Evolutionary conservation across 2,113 vertebrate genomes (phyloP).

Genomic region (Dipodomys spectabilis): DNA sequence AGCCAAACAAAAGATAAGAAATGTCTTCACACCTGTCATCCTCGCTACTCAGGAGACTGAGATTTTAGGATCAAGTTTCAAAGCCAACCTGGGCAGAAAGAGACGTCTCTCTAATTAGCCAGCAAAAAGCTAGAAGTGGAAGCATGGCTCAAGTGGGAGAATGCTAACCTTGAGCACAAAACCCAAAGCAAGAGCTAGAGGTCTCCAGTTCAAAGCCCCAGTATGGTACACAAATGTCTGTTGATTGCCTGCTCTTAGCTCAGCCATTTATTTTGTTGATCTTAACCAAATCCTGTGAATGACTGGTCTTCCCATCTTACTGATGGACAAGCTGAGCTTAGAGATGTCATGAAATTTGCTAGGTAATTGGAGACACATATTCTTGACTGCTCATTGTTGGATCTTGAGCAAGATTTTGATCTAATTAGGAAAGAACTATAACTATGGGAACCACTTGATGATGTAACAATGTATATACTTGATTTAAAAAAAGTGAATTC

Average conservation of each 20-base stretch:
- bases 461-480: background rate
- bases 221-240: background rate
- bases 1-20: background rate
- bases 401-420: background rate
- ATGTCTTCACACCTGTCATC: background rate
- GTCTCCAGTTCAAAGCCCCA: too few species aligned
- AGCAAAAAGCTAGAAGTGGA: too few species aligned
- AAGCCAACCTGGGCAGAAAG: too few species aligned
- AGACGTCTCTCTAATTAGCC: too few species aligned
- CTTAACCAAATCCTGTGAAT: background rate
- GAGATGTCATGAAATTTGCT: background rate
- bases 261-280: background rate
- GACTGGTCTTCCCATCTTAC: background rate
- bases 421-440: background rate
- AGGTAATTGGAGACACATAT: background rate
- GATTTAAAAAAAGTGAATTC: constrained; percentile 2
- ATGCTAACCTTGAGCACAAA: too few species aligned
- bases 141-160: too few species aligned
- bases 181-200: too few species aligned
- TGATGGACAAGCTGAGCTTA: background rate
- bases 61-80: too few species aligned
- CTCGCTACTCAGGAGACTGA: too few species aligned
- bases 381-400: background rate
- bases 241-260: background rate
- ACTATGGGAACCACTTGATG: background rate